phyloP scores from a whole-genome alignment of 1,140 invertebrate species.

The Ceratosolen fusciceps region DNA sequence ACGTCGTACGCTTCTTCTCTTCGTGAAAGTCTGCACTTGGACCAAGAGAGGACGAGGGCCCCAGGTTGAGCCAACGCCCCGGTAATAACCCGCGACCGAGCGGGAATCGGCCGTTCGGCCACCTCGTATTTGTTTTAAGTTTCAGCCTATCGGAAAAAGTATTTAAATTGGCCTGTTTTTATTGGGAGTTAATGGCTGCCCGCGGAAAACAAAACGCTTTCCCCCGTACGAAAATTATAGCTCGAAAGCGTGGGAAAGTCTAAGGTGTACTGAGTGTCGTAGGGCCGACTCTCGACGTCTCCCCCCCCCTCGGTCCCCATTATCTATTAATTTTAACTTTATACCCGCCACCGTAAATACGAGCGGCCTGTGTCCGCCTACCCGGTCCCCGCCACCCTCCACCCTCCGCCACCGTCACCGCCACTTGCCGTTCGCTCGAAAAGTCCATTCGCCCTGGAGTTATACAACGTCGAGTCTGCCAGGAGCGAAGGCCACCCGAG shows the following conservation, averaged over 20 bases:
- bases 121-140: constrained; percentile 1
- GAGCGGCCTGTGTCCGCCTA: no score
- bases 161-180: background rate
- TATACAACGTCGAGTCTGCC: no score
- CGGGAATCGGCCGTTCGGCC: background rate
- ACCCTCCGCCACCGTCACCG: no score
- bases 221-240: background rate
- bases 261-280: background rate
- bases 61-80: background rate
- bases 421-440: no score
- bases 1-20: background rate
- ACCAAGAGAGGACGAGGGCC: background rate
- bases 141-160: background rate
- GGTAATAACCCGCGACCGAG: background rate
- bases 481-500: no score
- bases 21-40: no score
- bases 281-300: background rate
- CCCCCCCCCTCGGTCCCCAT: no score
- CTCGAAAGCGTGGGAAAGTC: background rate
- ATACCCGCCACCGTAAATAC: no score
- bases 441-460: no score
- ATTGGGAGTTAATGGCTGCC: background rate
- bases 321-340: background rate
- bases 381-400: no score
- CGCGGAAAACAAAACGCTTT: background rate